Evolutionary conservation across 2,797 vertebrate species (phyloP).

Genomic region (Falco naumanni): DNA sequence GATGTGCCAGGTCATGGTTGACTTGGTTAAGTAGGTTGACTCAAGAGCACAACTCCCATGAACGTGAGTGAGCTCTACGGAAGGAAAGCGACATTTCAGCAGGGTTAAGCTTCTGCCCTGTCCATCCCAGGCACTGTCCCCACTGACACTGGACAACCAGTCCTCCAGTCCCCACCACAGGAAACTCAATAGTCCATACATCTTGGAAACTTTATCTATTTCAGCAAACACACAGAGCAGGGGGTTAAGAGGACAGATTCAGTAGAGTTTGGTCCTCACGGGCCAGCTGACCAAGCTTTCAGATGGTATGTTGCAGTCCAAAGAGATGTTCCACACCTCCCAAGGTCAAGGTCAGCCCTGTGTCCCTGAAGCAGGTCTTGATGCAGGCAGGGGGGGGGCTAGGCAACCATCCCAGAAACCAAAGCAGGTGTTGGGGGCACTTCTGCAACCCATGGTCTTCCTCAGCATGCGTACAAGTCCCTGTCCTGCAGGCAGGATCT

Average conservation of each 20-base stretch:
- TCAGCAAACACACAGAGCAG: background rate
- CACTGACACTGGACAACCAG: background rate
- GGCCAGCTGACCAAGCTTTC: background rate
- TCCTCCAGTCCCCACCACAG: fast-evolving
- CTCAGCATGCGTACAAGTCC: background rate
- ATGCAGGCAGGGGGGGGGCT: background rate
- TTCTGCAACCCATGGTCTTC: background rate
- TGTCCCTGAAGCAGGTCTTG: background rate
- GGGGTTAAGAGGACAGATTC: background rate
- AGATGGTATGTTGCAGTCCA: background rate
- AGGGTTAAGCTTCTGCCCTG: background rate
- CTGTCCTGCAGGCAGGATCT: background rate
- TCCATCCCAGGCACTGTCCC: fast-evolving
- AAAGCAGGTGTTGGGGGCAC: background rate
- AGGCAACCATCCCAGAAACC: background rate
- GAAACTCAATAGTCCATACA: fast-evolving
- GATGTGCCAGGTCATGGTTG: background rate
- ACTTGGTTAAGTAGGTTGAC: background rate
- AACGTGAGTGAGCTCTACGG: fast-evolving
- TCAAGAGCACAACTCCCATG: background rate
- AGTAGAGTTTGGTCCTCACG: fast-evolving
- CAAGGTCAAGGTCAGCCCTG: background rate
- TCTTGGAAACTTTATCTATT: background rate
- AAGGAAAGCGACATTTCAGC: fast-evolving
- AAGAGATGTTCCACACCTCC: background rate